Evolutionary conservation across 1,140 invertebrate genomes (phyloP), one percentile per base, ranked within the genome.

Genomic region (Caerostris extrusa): DNA sequence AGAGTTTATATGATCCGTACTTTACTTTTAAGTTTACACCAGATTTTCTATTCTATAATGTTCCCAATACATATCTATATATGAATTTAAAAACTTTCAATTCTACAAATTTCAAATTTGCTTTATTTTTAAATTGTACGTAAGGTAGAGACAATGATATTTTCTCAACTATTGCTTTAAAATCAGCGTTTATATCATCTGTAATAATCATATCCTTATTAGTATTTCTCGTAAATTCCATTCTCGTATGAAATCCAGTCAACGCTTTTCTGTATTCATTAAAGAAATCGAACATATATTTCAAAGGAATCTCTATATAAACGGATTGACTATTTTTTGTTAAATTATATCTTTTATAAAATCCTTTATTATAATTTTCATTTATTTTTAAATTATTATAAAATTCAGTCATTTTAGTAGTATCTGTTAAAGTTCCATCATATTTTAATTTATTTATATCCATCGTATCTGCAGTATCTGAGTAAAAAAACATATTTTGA

Each of bases 251-350:
- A 57, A 87, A 77, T 5, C 83, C 34, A 50, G 83, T 53, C 1
- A 93, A 58, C 19, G 60, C 19, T 88, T 93, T 88, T n/a, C 60
- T 85, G 56, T 77, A 77, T 61, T 77, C 77, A 19, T 61, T 61
- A 55, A 93, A 67, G 34, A 93, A 60, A 77, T 88, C 83, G 64
- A 93, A 93, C 10, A 88, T n/a, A 6, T 93, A 60, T 64, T 88
- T 93, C 60, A 93, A 77, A 34, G 91, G 67, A n/a, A 71, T 71
- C 91, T 83, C 87, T 50, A 87, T 34, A 56, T 17, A 71, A 17
- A 93, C 55, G 7, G 19, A 17, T 7, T 93, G 69, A n/a, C 83
- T 69, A 56, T 93, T 88, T 87, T 86, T 55, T 10, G 91, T 88
- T 1, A 93, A 60, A 60, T 71, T 5, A 3, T 8, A 71, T 87